Base-by-base conservation (phyloP, 2,113 vertebrate species). In the Sialia sialis region DNA sequence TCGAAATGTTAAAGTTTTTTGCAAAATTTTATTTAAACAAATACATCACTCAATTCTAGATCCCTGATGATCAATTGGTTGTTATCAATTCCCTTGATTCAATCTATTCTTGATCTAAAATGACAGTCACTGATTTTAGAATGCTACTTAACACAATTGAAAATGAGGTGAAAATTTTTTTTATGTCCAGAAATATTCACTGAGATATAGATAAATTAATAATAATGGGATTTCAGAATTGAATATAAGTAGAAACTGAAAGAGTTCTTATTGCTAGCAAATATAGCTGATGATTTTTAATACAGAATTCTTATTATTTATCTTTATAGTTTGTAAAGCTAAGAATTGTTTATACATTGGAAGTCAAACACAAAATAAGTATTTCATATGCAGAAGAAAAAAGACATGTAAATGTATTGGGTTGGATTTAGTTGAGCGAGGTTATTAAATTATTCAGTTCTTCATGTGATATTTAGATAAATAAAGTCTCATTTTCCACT, bases 401-500 rank as follows among this genome's bases (percentile, higher is more conserved):
- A 32, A 59, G 48, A 39, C 5, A 8, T 56, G 64, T 81, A 91
- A 89, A 91, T 79, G 51, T 84, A 76, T 84, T 76, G 72, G 36
- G 59, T 46, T 94, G 84, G 81, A 92, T 93, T 95, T 94, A 84
- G 67, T 54, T 91, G 73, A 92, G 77, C 14, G 30, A 92, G n/a
- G 51, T 93, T 96, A 95, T 97, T 94, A 89, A 96, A 94, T 96
- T 95, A 96, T 95, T 97, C 93, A 96, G 80, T 80, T 84, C 38
- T 97, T 94, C 93, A 87, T 95, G 77, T 96, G 91, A 94, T 97
- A 94, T 93, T 97, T 96, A 96, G 84, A 96, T 95, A 96, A 96
- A 97, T 91, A 94, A 92, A 95, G 89, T 96, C 93, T 95, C 60
- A 80, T 95, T 94, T 94, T 96, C 89, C 77, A 92, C 54, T 95